A percentile compares a stretch with the other conserved stretches of the same genome.
phyloP scores from a whole-genome alignment of 1,140 invertebrate species.

The Patella vulgata region DNA sequence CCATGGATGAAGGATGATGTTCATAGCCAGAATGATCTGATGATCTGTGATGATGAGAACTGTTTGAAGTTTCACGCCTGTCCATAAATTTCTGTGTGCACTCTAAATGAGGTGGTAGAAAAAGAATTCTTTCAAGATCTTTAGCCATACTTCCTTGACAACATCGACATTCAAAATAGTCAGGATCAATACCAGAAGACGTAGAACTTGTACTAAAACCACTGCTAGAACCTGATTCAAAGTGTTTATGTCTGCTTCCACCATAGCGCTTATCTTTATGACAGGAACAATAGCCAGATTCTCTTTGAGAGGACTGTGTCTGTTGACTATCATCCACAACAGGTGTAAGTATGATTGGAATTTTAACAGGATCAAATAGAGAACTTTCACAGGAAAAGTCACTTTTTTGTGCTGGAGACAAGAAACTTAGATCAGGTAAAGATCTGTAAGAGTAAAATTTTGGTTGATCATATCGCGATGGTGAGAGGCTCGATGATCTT shows the following conservation, averaged over 20 bases:
- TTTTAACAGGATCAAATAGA: conserved; percentile 47
- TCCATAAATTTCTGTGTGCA: conserved; percentile 24
- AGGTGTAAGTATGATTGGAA: conserved; percentile 38
- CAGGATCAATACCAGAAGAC: conserved; percentile 52
- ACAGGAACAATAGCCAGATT: conserved; percentile 7
- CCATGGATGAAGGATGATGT: conserved; percentile 1
- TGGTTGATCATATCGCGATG: conserved; percentile 24
- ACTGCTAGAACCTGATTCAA: conserved; percentile 45
- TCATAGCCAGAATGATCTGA: conserved; percentile 19
- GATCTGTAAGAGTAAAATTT: conserved; percentile 51
- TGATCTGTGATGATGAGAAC: conserved; percentile 9
- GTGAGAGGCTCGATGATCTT: conserved; percentile 25
- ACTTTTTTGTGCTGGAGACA: conserved; percentile 23
- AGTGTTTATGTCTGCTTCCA: conserved; percentile 16
- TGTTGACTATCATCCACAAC: conserved; percentile 23
- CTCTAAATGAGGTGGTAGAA: conserved; percentile 57
- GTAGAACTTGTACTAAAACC: conserved; percentile 47
- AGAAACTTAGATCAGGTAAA: conserved; percentile 55
- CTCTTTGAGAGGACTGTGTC: conserved; percentile 1
- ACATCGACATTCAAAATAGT: conserved; percentile 45
- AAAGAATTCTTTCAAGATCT: conserved; percentile 56
- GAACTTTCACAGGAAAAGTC: conserved; percentile 22
- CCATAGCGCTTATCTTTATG: neutral
- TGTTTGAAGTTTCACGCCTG: conserved; percentile 14
- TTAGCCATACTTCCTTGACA: conserved; percentile 21